These are phyloP conservation scores for Drosophila macrospina DNA, from an alignment of 2,888 invertebrate genomes.

Conservation along the genomic window DNA sequence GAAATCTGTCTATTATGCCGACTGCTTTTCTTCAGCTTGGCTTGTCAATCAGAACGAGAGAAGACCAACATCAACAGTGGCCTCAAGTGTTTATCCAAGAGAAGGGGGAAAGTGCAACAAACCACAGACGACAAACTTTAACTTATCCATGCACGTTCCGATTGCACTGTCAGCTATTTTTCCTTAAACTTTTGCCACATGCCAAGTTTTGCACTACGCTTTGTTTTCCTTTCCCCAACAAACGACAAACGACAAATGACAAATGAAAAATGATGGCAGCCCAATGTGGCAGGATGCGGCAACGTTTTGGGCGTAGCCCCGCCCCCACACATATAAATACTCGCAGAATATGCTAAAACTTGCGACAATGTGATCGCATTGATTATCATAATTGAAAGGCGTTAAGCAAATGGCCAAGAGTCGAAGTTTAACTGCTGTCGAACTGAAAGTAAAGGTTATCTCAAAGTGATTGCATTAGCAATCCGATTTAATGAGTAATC, in stretches of 20 bases:
- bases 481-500: neutral
- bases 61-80: slow-evolving; percentile 28
- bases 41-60: slow-evolving; percentile 24
- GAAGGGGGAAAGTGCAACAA: slow-evolving; percentile 16
- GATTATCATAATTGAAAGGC: slow-evolving; percentile 56
- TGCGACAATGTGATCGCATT: slow-evolving; percentile 24
- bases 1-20: neutral
- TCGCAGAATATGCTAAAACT: neutral
- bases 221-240: slow-evolving; percentile 56
- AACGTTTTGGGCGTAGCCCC: neutral
- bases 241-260: slow-evolving; percentile 80
- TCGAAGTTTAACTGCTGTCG: slow-evolving; percentile 31
- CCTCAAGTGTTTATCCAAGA: slow-evolving; percentile 54
- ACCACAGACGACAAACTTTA: slow-evolving; percentile 50
- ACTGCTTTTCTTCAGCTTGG: neutral
- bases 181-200: slow-evolving; percentile 68
- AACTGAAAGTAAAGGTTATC: neutral
- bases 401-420: slow-evolving; percentile 22
- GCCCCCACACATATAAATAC: neutral
- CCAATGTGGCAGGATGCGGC: slow-evolving; percentile 8
- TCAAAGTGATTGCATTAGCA: neutral
- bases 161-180: slow-evolving; percentile 70
- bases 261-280: slow-evolving; percentile 76
- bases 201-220: slow-evolving; percentile 56
- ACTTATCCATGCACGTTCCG: slow-evolving; percentile 64